Conservation (phyloP, 2,797 vertebrate species). For the Myotis pilosus region DNA sequence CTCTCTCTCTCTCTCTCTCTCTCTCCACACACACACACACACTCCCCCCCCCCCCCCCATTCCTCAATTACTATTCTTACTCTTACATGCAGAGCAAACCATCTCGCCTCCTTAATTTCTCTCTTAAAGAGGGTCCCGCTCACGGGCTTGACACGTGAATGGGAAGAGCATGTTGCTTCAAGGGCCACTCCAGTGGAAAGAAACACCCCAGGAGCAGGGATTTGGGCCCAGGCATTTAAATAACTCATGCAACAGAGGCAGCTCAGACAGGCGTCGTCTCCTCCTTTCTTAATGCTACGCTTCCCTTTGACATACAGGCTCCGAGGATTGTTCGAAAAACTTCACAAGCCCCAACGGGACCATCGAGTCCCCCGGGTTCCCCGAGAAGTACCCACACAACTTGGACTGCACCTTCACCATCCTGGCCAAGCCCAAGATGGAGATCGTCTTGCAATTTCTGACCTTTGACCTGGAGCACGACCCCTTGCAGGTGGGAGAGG, state of each 20-base stretch:
- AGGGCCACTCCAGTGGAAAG: conserved; percentile 68
- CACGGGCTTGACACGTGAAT: conserved; percentile 43
- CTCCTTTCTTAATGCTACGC: not conserved
- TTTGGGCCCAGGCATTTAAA: conserved; percentile 55
- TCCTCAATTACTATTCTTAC: not conserved
- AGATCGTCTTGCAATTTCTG: conserved; percentile 94
- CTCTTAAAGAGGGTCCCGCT: not conserved
- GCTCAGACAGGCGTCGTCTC: not conserved
- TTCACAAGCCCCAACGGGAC: conserved; percentile 93
- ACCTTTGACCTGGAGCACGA: conserved; percentile 98
- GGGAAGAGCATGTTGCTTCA: conserved; percentile 50
- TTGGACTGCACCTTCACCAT: conserved; percentile 97
- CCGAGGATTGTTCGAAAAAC: conserved; percentile 97
- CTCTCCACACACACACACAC: not conserved
- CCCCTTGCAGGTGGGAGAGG: conserved; percentile 93
- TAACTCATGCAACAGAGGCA: conserved; percentile 15
- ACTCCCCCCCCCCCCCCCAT: not conserved
- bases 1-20: not conserved
- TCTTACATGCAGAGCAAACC: not conserved
- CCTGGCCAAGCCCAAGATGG: conserved; percentile 93
- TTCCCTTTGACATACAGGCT: conserved; percentile 85
- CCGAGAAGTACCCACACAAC: conserved; percentile 98
- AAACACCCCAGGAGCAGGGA: conserved; percentile 41
- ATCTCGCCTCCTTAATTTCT: not conserved
- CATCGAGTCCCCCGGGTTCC: conserved; percentile 97